Percentiles rank a stretch among this genome's conserved stretches.
phyloP scores from a whole-genome alignment of 2,113 vertebrate species.

The Mesocricetus auratus region DNA sequence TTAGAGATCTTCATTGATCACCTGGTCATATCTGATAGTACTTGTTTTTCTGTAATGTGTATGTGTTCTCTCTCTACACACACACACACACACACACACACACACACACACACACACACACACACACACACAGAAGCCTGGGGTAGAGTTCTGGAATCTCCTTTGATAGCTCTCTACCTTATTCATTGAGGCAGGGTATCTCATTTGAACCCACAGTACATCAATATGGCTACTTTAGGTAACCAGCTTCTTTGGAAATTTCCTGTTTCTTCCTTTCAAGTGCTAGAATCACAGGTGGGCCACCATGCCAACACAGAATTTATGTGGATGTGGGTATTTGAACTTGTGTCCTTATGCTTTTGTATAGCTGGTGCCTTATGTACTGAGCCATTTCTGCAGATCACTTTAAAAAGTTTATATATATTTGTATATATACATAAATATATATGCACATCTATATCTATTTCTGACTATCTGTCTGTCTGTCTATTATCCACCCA shows the following conservation, averaged over 20 bases:
- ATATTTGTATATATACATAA: background rate
- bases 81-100: no score
- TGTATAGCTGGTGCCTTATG: background rate
- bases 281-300: background rate
- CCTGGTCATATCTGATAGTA: conserved; percentile 7
- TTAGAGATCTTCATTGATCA: background rate
- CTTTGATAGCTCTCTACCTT: background rate
- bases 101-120: no score
- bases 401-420: background rate
- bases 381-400: background rate
- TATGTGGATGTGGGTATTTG: background rate
- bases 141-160: background rate
- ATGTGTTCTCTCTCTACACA: background rate
- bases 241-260: background rate
- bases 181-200: background rate
- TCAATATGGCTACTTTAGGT: background rate
- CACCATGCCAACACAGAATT: background rate
- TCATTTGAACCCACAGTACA: background rate
- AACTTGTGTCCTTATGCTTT: background rate
- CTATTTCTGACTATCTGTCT: background rate
- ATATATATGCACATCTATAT: no score
- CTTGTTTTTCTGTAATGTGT: background rate
- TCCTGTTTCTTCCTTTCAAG: background rate
- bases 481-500: background rate
- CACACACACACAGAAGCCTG: background rate